Evolutionary conservation across 2,888 invertebrate genomes (phyloP).

Genomic region (Therioaphis trifolii): DNA sequence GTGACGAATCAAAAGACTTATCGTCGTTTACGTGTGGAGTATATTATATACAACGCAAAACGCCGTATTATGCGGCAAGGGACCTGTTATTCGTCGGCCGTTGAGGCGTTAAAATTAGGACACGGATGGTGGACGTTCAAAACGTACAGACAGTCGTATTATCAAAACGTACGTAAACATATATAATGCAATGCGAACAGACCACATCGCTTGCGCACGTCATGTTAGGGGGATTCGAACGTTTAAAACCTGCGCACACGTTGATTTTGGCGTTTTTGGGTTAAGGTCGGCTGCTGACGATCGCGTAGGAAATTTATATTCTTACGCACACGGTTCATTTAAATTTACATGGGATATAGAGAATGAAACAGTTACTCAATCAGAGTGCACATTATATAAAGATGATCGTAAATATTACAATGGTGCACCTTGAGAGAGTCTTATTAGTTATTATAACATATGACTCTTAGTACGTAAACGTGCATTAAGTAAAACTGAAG

Average conservation of each 20-base stretch:
- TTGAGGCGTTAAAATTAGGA: slow-evolving; percentile 46
- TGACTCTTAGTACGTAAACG: no score
- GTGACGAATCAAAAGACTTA: slow-evolving; percentile 47
- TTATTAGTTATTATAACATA: no score
- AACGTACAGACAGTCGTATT: not conserved
- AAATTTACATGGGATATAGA: not conserved
- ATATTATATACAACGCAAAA: not conserved
- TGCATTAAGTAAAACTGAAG: no score
- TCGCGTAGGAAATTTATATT: not conserved
- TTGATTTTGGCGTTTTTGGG: slow-evolving; percentile 10
- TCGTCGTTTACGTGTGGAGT: not conserved
- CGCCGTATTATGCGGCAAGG: not conserved
- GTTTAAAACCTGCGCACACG: not conserved
- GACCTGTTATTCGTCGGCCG: not conserved
- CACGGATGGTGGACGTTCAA: not conserved
- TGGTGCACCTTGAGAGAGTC: no score
- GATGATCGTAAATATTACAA: not conserved
- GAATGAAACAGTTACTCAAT: not conserved
- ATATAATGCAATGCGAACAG: not conserved
- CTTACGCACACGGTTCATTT: not conserved
- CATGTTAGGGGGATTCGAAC: not conserved
- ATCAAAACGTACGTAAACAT: not conserved
- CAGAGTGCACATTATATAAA: not conserved
- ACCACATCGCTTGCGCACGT: not conserved
- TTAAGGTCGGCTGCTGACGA: slow-evolving; percentile 27